phyloP scores from a whole-genome alignment of 2,797 vertebrate genomes.

The Sebastes melanostomus region DNA sequence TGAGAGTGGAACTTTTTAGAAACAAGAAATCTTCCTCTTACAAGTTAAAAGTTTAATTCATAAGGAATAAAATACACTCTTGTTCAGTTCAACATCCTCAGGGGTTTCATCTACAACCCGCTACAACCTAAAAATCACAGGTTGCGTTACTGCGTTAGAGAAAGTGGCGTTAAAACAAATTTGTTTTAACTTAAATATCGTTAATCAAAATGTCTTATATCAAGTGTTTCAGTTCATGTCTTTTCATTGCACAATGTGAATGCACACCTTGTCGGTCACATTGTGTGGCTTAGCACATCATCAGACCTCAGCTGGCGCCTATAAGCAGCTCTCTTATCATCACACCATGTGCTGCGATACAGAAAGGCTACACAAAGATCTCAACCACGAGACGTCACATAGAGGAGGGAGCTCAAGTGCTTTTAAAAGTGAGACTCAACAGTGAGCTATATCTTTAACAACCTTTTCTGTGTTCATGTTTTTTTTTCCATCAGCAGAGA shows the following conservation, averaged over 20 bases:
- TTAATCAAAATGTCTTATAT: neutral
- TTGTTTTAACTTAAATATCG: neutral
- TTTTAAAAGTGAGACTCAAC: neutral
- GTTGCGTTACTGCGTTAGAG: too few relatives aligned
- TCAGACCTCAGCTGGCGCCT: conserved; percentile 43
- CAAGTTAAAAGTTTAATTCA: too few relatives aligned
- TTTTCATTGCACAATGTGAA: neutral
- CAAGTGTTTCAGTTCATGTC: neutral
- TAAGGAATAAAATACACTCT: too few relatives aligned
- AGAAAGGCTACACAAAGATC: conserved; percentile 22
- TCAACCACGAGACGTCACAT: neutral
- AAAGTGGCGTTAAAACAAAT: too few relatives aligned
- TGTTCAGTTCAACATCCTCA: too few relatives aligned
- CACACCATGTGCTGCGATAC: conserved; percentile 18
- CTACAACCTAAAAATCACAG: too few relatives aligned
- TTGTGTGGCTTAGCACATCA: conserved; percentile 36
- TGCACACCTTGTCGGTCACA: neutral
- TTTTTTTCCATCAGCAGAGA: neutral
- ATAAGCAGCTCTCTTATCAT: conserved; percentile 52
- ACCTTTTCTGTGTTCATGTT: neutral
- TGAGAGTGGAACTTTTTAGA: neutral
- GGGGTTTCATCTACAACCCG: too few relatives aligned
- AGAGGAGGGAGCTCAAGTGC: neutral
- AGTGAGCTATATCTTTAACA: neutral
- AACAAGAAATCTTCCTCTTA: neutral